Conservation (phyloP, 1,140 invertebrate genomes). For the Anoplolepis gracilipes region DNA sequence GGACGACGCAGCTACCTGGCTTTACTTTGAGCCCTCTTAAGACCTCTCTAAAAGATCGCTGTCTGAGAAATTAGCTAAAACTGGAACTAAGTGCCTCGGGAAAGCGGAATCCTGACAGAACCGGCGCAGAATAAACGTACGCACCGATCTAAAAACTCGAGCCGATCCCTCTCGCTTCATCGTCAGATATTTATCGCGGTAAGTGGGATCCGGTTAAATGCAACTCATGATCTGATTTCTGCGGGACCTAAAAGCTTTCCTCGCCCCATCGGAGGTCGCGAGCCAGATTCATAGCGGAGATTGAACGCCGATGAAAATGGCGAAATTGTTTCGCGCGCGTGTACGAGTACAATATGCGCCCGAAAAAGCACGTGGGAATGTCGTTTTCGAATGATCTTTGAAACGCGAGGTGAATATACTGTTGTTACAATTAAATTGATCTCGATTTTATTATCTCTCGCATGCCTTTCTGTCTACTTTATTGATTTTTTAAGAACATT, state of each 20-base stretch:
- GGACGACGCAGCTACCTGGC: conserved; percentile 66
- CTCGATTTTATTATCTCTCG: background rate
- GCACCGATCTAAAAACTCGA: conserved; percentile 70
- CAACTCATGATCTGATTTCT: conserved; percentile 80
- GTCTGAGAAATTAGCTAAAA: conserved; percentile 74
- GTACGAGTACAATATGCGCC: conserved; percentile 29
- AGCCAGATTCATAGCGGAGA: conserved; percentile 68
- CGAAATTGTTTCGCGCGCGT: conserved; percentile 54
- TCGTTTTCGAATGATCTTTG: background rate
- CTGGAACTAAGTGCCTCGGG: conserved; percentile 65
- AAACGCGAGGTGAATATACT: background rate
- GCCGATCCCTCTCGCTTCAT: conserved; percentile 48
- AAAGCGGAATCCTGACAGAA: conserved; percentile 53
- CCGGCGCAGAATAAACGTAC: conserved; percentile 70
- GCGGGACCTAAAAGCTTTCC: conserved; percentile 74
- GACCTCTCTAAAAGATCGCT: conserved; percentile 57
- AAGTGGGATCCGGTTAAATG: conserved; percentile 81
- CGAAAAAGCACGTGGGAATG: conserved; percentile 59
- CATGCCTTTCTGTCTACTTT: background rate
- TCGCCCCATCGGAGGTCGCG: conserved; percentile 45
- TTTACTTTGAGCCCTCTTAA: conserved; percentile 55
- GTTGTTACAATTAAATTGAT: conserved; percentile 11
- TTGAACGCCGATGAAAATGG: conserved; percentile 66
- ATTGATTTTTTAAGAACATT: background rate
- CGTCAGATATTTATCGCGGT: conserved; percentile 79